Percentiles rank a stretch among this genome's conserved stretches.
Evolutionary conservation across 2,797 vertebrate genomes (phyloP).

Genomic region (Podarcis lilfordi): DNA sequence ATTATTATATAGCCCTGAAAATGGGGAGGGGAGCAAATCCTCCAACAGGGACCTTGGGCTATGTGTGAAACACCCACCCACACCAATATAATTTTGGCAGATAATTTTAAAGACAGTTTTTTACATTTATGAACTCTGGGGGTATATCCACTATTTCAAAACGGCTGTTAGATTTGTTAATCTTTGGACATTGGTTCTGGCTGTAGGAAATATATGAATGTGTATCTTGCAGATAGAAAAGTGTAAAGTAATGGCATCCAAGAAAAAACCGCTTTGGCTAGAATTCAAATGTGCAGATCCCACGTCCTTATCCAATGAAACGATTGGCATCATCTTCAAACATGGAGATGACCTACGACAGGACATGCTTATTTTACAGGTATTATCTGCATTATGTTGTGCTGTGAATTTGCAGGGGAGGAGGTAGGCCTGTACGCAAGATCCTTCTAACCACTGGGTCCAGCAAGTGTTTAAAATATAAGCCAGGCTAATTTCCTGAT

Average conservation of each 20-base stretch:
- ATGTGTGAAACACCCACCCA: no score
- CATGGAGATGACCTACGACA: conserved; percentile 97
- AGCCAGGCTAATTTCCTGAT: no score
- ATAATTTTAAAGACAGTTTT: not conserved
- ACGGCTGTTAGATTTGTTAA: not conserved
- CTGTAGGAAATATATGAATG: not conserved
- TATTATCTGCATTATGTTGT: conserved; percentile 50
- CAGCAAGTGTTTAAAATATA: no score
- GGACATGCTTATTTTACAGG: conserved; percentile 99
- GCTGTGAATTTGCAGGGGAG: not conserved
- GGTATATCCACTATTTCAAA: not conserved
- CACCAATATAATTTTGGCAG: not conserved
- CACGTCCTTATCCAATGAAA: conserved; percentile 91
- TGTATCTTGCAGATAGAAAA: conserved; percentile 88
- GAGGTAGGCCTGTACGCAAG: no score
- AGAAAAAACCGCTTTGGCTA: conserved; percentile 98
- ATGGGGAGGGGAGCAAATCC: no score
- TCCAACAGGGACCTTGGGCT: no score
- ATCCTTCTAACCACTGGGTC: no score
- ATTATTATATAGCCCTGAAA: no score
- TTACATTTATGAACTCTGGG: not conserved
- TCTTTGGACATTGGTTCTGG: not conserved
- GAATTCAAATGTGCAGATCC: conserved; percentile 95
- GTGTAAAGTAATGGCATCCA: conserved; percentile 99
- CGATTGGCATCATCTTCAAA: conserved; percentile 98